Evolutionary conservation across 1,140 invertebrate species (phyloP).

Genomic region (Drosophila albomicans): DNA sequence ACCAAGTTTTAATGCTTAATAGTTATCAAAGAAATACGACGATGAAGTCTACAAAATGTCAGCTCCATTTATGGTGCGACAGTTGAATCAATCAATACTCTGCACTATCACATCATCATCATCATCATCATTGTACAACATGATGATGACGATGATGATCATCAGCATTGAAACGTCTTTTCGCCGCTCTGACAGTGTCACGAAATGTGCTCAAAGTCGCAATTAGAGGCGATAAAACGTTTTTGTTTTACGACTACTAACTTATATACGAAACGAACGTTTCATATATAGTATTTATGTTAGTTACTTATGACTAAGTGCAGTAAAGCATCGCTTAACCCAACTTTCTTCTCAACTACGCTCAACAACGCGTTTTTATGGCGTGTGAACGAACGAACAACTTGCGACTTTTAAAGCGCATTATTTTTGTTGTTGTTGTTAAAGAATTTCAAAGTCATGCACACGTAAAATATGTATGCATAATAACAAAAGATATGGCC

Average conservation of each 20-base stretch:
- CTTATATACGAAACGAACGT: background rate
- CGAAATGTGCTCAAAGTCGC: constrained; percentile 42
- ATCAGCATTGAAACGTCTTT: constrained; percentile 15
- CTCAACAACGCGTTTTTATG: background rate
- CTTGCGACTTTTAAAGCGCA: background rate
- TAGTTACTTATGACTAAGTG: background rate
- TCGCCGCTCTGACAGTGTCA: constrained; percentile 37
- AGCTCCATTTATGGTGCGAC: constrained; percentile 50
- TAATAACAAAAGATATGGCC: no score
- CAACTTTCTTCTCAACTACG: background rate
- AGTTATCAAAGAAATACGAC: constrained; percentile 29
- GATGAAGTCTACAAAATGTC: constrained; percentile 1
- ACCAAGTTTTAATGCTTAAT: constrained; percentile 35
- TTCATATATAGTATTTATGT: no score
- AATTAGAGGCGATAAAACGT: constrained; percentile 25
- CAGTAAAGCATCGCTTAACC: no score
- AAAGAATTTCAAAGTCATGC: background rate
- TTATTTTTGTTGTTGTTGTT: background rate
- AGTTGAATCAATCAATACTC: constrained; percentile 64
- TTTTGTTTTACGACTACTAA: constrained; percentile 19
- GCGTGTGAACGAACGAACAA: background rate
- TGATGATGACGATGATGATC: background rate
- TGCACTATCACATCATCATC: constrained; percentile 23
- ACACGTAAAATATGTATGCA: no score
- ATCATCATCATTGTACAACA: constrained; percentile 4